These are phyloP conservation scores for Syritta pipiens DNA, from an alignment of 2,888 invertebrate genomes.

Conservation along the genomic window DNA sequence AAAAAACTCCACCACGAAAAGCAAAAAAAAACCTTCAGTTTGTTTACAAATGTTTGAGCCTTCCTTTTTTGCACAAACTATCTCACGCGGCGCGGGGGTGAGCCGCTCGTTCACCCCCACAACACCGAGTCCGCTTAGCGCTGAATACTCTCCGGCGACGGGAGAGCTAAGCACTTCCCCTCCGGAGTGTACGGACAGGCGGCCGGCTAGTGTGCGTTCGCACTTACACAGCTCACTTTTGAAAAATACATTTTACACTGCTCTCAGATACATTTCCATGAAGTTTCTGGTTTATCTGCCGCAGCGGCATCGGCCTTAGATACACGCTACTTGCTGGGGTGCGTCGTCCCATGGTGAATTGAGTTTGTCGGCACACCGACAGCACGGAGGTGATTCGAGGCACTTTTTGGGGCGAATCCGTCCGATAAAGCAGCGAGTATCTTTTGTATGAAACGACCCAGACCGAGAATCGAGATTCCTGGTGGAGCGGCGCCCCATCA, in stretches of 20 bases:
- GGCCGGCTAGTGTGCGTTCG: conserved; percentile 44
- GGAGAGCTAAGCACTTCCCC: conserved; percentile 47
- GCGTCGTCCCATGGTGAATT: conserved; percentile 38
- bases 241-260: conserved; percentile 71
- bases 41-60: conserved; percentile 69
- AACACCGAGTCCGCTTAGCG: conserved; percentile 15
- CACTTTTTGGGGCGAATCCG: conserved; percentile 76
- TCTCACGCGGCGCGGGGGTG: conserved; percentile 21
- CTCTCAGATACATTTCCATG: conserved; percentile 70
- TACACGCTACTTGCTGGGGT: conserved; percentile 60
- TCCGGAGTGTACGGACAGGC: conserved; percentile 63
- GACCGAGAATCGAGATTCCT: conserved; percentile 70
- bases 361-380: not conserved
- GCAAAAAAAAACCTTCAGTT: conserved; percentile 56
- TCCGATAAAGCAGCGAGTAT: conserved; percentile 75
- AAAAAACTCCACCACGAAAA: conserved; percentile 15
- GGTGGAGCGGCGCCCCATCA: conserved; percentile 77
- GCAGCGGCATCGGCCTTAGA: conserved; percentile 5
- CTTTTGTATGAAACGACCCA: conserved; percentile 69
- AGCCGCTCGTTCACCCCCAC: conserved; percentile 13
- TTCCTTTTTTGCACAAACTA: conserved; percentile 61
- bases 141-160: conserved; percentile 43
- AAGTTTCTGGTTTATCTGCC: conserved; percentile 60
- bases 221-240: conserved; percentile 50
- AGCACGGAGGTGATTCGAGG: conserved; percentile 71